Evolutionary conservation across 2,888 invertebrate species (phyloP), one percentile per base, ranked within the genome.

Genomic region (Cantharis lateralis): DNA sequence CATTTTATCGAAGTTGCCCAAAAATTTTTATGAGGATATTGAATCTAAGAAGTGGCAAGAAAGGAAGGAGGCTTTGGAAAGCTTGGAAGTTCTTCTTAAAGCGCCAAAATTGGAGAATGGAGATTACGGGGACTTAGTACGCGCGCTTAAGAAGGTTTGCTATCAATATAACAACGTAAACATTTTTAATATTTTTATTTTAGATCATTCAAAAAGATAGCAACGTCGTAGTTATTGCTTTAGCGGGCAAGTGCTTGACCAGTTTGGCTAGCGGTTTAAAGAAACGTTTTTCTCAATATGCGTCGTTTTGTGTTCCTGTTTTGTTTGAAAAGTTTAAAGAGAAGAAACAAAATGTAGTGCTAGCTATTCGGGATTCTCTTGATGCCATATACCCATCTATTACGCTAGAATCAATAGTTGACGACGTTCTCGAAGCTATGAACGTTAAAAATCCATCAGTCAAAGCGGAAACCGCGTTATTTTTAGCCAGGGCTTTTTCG

Each of bases 21-120:
- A 97, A 89, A 97, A 98, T 88, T 99, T 98, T 88, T 97, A 94
- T 86, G 98, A 98, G 3, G 96, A 98, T 87, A 87, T 96, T 3
- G 97, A 99, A 84, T 96, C 96, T 0, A 98, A 97, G 88, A 98
- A 97, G 85, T 99, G 98, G 99, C 96, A 96, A 85, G 96, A 98
- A 75, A 90, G 99, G 26, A 98, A 98, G 86, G 98, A 98, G 86
- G 95, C 95, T 0, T 87, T 99, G 13, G 98, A 98, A 82, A 90
- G 91, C 0, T 87, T 98, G 11, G 96, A 97, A 80, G 92, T 91
- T 80, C 89, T 98, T 16, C 86, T 96, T 10, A 94, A 95, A 82
- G 92, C 92, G 85, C 97, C 96, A 0, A 97, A 95, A 87, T 87
- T 99, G 68, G 97, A 97, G 85, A 93, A 92, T 81, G 98, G 98